Conservation (phyloP, 2,797 vertebrate species). For the Gallinago stenura region DNA sequence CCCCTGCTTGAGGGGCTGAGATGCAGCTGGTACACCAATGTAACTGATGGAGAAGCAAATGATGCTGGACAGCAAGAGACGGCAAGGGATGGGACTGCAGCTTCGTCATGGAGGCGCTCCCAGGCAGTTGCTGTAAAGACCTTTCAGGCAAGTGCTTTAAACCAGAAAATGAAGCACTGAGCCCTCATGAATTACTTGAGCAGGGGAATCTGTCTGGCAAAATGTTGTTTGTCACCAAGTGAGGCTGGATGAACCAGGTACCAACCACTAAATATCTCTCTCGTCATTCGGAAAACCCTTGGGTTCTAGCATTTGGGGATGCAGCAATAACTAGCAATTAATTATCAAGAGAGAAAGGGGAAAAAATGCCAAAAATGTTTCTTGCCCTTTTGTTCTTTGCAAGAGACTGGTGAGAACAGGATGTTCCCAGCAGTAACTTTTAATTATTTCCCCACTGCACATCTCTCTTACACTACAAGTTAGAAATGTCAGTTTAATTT, state of each 20-base stretch:
- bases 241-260: neutral
- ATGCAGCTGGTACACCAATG: neutral
- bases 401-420: neutral
- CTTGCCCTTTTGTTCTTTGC: conserved; percentile 6
- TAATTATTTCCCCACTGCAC: conserved; percentile 16
- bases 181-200: neutral
- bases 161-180: neutral
- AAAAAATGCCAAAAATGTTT: neutral
- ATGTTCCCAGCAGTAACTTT: conserved; percentile 5
- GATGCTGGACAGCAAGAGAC: neutral
- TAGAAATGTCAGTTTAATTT: conserved; percentile 42
- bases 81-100: neutral
- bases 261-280: neutral
- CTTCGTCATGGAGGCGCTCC: neutral
- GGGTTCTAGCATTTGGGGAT: neutral
- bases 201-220: neutral
- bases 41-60: neutral
- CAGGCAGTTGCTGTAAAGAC: neutral
- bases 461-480: neutral
- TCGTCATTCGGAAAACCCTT: neutral
- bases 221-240: neutral
- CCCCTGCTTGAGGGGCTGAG: neutral
- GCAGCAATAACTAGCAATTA: neutral
- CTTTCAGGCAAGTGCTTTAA: neutral
- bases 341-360: neutral